These are phyloP conservation scores for Cassiopea xamachana DNA, from an alignment of 30 jellyfish, hydroid and myxozoan genomes.

Conservation along the genomic window DNA sequence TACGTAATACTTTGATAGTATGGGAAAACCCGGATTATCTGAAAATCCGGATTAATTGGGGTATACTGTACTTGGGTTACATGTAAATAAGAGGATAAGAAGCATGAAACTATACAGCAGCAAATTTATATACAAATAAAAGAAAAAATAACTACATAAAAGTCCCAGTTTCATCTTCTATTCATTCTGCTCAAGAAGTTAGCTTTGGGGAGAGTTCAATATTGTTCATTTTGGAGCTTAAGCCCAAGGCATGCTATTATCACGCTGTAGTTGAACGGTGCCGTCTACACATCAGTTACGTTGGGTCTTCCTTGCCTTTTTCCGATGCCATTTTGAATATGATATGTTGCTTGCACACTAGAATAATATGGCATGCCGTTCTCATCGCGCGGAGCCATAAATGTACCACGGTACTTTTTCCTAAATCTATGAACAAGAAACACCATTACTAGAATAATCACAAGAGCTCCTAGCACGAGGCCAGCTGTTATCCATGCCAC, in stretches of 20 bases:
- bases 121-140: too few species aligned
- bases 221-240: neutral
- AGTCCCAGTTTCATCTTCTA: too few species aligned
- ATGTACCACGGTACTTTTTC: conserved; percentile 74
- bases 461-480: conserved; percentile 61
- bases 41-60: too few species aligned
- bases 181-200: too few species aligned
- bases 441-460: conserved; percentile 47
- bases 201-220: too few species aligned
- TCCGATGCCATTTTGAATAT: conserved; percentile 62
- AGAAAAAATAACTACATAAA: too few species aligned
- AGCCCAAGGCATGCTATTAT: neutral
- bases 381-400: conserved; percentile 83
- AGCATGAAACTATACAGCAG: too few species aligned
- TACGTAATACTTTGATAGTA: too few species aligned
- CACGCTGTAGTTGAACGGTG: neutral
- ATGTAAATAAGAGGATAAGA: too few species aligned
- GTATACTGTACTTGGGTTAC: too few species aligned
- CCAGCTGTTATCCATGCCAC: conserved; percentile 80
- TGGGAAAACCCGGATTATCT: too few species aligned
- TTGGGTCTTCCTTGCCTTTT: conserved; percentile 45
- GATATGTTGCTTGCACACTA: conserved; percentile 62
- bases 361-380: conserved; percentile 69
- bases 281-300: conserved; percentile 57
- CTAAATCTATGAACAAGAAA: conserved; percentile 51